Evolutionary conservation across 37 sponge, comb jelly and placozoan species (phyloP).

Genomic region (Eunapius fragilis): DNA sequence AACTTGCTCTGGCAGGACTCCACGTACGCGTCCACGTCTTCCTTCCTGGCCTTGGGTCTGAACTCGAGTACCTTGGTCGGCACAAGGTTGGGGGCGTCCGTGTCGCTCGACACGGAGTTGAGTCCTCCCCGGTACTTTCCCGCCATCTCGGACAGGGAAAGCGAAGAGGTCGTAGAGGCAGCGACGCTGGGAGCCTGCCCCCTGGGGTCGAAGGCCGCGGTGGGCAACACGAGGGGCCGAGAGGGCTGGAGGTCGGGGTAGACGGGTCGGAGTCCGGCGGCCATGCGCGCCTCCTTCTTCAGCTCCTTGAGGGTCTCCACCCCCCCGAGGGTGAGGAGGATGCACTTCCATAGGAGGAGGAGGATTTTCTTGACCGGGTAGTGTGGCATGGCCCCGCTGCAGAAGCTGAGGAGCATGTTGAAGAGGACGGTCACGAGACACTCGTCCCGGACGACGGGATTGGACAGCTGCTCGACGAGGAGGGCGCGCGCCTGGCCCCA

Average conservation of each 20-base stretch:
- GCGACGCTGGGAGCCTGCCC: background rate
- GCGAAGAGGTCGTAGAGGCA: background rate
- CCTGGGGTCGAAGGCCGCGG: conserved; percentile 47
- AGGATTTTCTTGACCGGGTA: conserved; percentile 87
- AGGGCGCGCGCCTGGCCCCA: conserved; percentile 38
- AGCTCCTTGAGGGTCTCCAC: conserved; percentile 30
- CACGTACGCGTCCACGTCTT: conserved; percentile 77
- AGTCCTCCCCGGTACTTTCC: background rate
- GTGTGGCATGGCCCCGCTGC: conserved; percentile 79
- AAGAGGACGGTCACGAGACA: conserved; percentile 70
- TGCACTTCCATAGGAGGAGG: conserved; percentile 83
- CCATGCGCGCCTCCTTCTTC: conserved; percentile 61
- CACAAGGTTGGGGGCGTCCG: background rate
- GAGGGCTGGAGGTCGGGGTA: conserved; percentile 47
- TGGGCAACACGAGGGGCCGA: conserved; percentile 24
- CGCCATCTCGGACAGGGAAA: background rate
- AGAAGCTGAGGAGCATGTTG: conserved; percentile 82
- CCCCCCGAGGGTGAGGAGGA: conserved; percentile 83
- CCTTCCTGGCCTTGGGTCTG: conserved; percentile 73
- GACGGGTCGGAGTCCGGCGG: conserved; percentile 48
- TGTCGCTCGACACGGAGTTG: background rate
- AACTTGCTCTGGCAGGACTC: conserved; percentile 72
- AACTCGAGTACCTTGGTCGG: conserved; percentile 38
- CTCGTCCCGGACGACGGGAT: conserved; percentile 48
- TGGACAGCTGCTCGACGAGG: conserved; percentile 65